Base-by-base conservation (phyloP, 2,888 invertebrate species). In the Pterostichus madidus region DNA sequence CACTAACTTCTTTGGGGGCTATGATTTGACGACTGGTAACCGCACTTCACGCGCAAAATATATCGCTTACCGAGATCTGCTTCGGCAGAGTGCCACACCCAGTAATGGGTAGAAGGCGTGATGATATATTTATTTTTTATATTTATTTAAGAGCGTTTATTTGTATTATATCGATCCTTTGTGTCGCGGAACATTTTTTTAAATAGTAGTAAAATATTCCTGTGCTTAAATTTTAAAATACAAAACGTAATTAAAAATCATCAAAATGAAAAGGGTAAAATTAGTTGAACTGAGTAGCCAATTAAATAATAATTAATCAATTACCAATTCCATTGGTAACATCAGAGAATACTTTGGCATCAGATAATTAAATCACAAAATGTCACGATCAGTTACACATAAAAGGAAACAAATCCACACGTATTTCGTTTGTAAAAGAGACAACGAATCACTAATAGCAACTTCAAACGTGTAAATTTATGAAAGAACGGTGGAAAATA, bases 381-480 rank as follows among this genome's bases (percentile, higher is more conserved):
- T 17, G 17, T 46, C 68, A 44, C 44, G 46, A 71, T 71, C 46
- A 17, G 44, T 71, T 71, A 71, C 68, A 71, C 68, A 44, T 46
- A 71, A 71, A 71, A 71, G 68, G 68, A 44, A 71, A 71, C 68
- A 71, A 71, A 71, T 71, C 24, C 68, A 64, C 13, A 17, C 17
- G 68, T 35, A 35, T 13, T 56, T 56, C 17, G 17, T 56, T 24
- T 13, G 56, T 17, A 56, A 56, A 56, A 56, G 52, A 3, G n/a
- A 52, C 52, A 52, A 52, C 10, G 52, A 52, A 52, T 64, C 35
- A 35, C 39, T 64, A 64, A 64, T 64, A 64, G 64, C 32, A 32
- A 39, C 64, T 64, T 32, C n/a, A 53, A 71, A 80, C 68, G 71
- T 56, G 80, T 73, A 71, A 80, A 80, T 80, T 80, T 80, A 80